Percentiles rank a stretch among this genome's conserved stretches.
These are phyloP conservation scores for Platycercus adscitus DNA, from an alignment of 2,113 vertebrate genomes.

Conservation along the genomic window DNA sequence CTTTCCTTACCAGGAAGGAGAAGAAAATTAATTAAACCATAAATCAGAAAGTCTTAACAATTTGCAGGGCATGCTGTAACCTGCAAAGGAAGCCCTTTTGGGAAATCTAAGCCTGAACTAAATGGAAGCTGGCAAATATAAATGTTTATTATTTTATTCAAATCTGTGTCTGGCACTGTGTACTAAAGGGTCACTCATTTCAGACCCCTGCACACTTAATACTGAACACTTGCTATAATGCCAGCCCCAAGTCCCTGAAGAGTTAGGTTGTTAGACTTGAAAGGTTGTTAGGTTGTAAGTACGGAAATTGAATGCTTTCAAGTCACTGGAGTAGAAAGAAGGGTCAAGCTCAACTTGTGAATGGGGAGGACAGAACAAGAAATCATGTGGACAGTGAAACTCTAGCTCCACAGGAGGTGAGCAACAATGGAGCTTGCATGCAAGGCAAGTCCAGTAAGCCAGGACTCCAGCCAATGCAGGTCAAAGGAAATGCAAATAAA, in stretches of 20 bases:
- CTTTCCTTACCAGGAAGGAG: background rate
- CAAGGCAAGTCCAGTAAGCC: background rate
- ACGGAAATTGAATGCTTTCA: background rate
- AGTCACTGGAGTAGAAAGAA: background rate
- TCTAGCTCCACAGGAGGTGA: background rate
- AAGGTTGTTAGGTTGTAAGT: background rate
- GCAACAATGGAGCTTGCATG: background rate
- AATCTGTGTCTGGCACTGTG: background rate
- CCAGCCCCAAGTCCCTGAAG: background rate
- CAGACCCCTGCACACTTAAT: background rate
- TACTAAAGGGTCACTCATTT: background rate
- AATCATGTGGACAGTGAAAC: background rate
- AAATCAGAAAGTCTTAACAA: background rate
- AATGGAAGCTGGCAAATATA: background rate
- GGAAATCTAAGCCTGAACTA: background rate
- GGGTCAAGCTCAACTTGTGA: background rate
- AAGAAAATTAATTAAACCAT: background rate
- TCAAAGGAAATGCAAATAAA: background rate
- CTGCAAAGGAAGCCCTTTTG: background rate
- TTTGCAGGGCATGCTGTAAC: background rate
- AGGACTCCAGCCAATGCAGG: background rate
- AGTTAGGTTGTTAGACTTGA: background rate
- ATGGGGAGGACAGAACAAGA: background rate
- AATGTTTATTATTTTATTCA: background rate
- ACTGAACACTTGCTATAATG: background rate